Conservation (phyloP, 2,888 invertebrate genomes). For the Myopa testacea region DNA sequence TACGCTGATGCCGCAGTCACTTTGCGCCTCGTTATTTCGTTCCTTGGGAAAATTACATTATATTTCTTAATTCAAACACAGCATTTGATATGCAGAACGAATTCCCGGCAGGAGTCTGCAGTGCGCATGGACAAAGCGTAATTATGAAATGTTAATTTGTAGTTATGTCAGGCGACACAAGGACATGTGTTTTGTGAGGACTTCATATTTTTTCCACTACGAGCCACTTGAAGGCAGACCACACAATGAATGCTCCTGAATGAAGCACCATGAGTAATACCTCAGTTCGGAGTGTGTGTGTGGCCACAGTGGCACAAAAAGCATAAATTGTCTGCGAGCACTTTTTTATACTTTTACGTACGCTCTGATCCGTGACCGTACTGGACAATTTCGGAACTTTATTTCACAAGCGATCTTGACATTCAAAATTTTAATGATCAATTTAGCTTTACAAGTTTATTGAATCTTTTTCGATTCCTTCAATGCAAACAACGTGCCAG, state of each 20-base stretch:
- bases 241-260: constrained; percentile 12
- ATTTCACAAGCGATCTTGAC: no score
- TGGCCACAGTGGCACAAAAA: background rate
- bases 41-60: background rate
- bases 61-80: background rate
- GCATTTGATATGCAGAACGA: constrained; percentile 39
- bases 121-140: background rate
- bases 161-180: background rate
- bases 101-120: background rate
- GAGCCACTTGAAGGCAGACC: constrained; percentile 22
- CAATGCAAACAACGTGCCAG: no score
- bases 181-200: constrained; percentile 30
- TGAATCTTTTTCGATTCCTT: no score
- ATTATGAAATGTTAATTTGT: constrained; percentile 5
- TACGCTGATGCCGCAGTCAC: background rate
- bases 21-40: background rate
- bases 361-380: no score
- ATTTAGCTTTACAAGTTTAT: no score
- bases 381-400: no score
- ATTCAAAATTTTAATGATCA: background rate
- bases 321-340: no score
- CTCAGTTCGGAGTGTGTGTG: background rate
- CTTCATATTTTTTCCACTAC: constrained; percentile 7
- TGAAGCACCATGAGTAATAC: background rate
- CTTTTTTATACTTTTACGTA: no score